Evolutionary conservation across 2,113 vertebrate genomes (phyloP).

Genomic region (Leptobrachium leishanense): DNA sequence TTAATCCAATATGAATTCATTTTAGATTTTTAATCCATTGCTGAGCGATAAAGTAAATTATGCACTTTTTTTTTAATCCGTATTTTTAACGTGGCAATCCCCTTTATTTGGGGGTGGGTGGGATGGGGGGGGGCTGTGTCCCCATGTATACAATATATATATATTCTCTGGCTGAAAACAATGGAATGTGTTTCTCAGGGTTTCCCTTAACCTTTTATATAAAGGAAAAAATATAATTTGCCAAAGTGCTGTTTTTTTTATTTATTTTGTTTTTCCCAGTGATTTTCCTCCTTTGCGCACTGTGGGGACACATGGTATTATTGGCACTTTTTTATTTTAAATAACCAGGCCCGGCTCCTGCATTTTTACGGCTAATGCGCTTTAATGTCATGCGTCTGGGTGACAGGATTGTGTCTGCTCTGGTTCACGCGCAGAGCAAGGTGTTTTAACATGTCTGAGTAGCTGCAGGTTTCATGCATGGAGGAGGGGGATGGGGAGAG

Average conservation of each 20-base stretch:
- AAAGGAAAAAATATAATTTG: not conserved
- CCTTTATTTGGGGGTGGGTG: no score
- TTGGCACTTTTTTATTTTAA: not conserved
- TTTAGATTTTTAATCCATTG: no score
- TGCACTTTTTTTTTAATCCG: no score
- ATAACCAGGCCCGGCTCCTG: not conserved
- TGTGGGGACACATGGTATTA: not conserved
- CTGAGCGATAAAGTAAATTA: no score
- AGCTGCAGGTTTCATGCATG: slow-evolving; percentile 6
- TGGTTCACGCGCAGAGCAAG: not conserved
- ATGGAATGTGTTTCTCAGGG: not conserved
- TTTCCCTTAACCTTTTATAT: not conserved
- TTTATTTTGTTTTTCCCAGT: not conserved
- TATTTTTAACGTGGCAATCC: no score
- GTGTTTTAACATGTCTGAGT: slow-evolving; percentile 2
- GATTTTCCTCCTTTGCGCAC: no score
- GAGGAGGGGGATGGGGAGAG: not conserved
- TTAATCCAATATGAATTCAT: no score
- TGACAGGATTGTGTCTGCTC: not conserved
- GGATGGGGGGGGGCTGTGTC: no score
- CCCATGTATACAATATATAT: no score
- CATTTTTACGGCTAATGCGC: not conserved
- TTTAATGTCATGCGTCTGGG: no score
- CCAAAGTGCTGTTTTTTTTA: not conserved
- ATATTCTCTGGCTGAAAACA: no score